Conservation (phyloP, 2,113 vertebrate species). For the Dipodomys stephensi region DNA sequence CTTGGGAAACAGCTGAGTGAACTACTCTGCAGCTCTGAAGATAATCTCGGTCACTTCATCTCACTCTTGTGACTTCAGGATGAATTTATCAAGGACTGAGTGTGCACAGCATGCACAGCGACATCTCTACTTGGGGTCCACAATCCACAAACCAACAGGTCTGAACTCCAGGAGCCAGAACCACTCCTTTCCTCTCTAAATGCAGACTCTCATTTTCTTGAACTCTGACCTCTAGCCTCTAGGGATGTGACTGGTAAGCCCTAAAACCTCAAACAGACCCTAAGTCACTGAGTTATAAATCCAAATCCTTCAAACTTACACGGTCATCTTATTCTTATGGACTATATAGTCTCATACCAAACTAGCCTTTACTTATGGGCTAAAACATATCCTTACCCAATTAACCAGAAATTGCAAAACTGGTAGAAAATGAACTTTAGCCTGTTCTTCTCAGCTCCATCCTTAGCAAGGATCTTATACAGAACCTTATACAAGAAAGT, state of each 20-base stretch:
- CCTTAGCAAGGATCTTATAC: background rate
- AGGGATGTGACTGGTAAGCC: too few species aligned
- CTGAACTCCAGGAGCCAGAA: background rate
- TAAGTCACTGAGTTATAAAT: too few species aligned
- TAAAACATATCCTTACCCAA: background rate
- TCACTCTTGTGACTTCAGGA: background rate
- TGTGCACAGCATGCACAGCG: too few species aligned
- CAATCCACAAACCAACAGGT: background rate
- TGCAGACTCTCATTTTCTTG: background rate
- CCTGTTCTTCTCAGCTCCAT: background rate
- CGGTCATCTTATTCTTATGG: background rate
- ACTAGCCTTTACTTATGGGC: background rate
- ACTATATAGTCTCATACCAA: background rate
- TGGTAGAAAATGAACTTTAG: too few species aligned
- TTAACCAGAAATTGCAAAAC: background rate
- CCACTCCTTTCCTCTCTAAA: background rate
- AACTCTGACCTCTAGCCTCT: background rate
- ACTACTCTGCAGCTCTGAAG: too few species aligned
- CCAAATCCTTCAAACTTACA: background rate
- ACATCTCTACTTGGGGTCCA: background rate
- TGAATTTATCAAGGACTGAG: background rate
- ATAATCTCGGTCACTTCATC: background rate
- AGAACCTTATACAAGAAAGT: too few species aligned
- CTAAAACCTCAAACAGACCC: background rate
- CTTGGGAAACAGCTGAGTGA: background rate